Evolutionary conservation across 2,888 invertebrate genomes (phyloP).

Genomic region (Stenodema calcarata): DNA sequence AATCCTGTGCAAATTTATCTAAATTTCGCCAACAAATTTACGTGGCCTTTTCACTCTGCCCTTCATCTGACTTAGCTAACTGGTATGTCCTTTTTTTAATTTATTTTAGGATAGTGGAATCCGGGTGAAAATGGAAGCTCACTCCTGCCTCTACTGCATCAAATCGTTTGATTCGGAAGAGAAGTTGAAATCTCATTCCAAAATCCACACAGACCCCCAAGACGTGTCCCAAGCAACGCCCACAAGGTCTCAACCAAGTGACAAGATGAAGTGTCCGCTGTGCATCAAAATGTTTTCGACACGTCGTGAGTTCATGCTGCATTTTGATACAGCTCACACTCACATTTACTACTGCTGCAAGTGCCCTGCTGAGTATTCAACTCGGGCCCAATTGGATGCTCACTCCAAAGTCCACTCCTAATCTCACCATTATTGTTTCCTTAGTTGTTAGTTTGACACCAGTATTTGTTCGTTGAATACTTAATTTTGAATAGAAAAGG

Average conservation of each 20-base stretch:
- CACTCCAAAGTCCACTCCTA: constrained; percentile 6
- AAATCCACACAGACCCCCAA: constrained; percentile 1
- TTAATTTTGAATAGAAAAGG: too few species aligned
- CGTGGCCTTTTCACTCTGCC: too few species aligned
- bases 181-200: neutral
- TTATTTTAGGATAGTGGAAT: neutral
- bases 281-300: neutral
- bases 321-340: constrained; percentile 7
- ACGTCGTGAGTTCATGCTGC: neutral
- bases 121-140: neutral
- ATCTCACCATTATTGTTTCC: too few species aligned
- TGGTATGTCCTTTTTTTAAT: neutral
- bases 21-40: too few species aligned
- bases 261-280: constrained; percentile 8
- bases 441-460: too few species aligned
- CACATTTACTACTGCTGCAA: neutral
- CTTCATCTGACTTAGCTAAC: neutral
- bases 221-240: neutral
- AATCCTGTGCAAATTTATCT: too few species aligned
- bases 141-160: constrained; percentile 11
- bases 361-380: constrained; percentile 28
- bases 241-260: neutral
- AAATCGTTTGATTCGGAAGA: constrained; percentile 4
- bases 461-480: too few species aligned
- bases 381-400: neutral